Evolutionary conservation across 2,797 vertebrate species (phyloP), one percentile per base, ranked within the genome.

Genomic region (Danio kyathit): DNA sequence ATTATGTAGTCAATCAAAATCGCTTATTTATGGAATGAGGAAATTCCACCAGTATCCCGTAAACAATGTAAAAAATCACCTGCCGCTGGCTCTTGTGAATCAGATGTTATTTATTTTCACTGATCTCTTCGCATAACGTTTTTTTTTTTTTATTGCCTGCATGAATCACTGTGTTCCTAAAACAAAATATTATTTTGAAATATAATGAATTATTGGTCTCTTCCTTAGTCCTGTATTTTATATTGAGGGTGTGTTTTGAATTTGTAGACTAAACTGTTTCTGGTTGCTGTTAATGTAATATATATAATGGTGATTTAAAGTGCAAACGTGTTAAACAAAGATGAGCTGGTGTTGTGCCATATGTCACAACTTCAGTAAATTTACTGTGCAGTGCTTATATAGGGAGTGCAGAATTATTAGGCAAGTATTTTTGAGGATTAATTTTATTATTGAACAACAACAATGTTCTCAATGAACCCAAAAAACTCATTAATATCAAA

Each of bases 101-200:
- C 69, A 64, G 49, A 83, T 82, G 77, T 74, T 80, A 74, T 80
- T 67, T 77, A 51, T 77, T 56, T 57, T 16, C 57, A 41, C 63
- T 63, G 74, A 78, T 76, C 67, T 59, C 67, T 77, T 70, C 63
- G 74, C 69, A 78, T 80, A 77, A 54, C 81, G n/a, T n/a, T n/a
- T 70, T 17, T 49, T 79, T 46, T 57, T 73, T 76, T 61, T 40
- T 48, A 61, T 9, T 40, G 38, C 43, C 57, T 64, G 57, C 60
- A 69, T 83, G 76, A 78, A 77, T 69, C 41, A 49, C 48, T 41
- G 10, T 52, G 11, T 9, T 74, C 59, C 76, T 17, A 56, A 77
- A 85, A 80, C 65, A 80, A 76, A 57, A 57, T 48, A 16, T 41
- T 52, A 48, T 57, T 40, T 40, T 5, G 65, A 59, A 52, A 59